Evolutionary conservation across 2,888 invertebrate genomes (phyloP).

Genomic region (Uloborus plumipes): DNA sequence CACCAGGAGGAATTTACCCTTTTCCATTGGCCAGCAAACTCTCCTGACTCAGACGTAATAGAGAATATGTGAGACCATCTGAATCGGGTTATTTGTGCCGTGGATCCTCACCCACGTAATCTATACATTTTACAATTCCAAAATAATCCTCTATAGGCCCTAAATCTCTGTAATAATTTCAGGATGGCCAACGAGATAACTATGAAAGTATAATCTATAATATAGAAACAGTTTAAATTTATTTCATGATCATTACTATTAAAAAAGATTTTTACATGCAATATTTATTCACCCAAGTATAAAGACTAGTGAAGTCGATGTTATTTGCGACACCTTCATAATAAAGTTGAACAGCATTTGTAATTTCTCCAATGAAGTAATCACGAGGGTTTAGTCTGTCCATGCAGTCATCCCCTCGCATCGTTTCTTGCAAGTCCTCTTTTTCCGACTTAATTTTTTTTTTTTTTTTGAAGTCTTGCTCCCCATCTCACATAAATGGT

Average conservation of each 20-base stretch:
- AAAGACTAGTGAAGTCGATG: conserved; percentile 67
- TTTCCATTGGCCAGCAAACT: too few species aligned
- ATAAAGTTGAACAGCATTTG: conserved; percentile 67
- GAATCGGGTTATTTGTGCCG: too few species aligned
- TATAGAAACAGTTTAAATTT: too few species aligned
- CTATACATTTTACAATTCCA: conserved; percentile 68
- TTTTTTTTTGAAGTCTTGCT: conserved; percentile 67
- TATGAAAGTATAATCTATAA: background rate
- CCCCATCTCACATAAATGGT: conserved; percentile 65
- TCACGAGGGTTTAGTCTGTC: conserved; percentile 66
- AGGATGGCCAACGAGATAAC: conserved; percentile 67
- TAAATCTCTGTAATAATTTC: conserved; percentile 62
- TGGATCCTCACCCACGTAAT: too few species aligned
- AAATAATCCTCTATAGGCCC: conserved; percentile 58
- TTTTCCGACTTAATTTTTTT: conserved; percentile 45
- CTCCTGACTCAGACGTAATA: too few species aligned
- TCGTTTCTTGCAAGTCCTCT: too few species aligned
- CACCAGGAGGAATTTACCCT: conserved; percentile 67
- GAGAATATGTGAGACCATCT: too few species aligned
- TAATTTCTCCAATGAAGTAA: conserved; percentile 68
- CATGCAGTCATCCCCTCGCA: conserved; percentile 26
- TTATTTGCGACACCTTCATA: conserved; percentile 65
- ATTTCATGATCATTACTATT: too few species aligned
- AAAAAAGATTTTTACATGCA: background rate
- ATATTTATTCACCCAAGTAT: conserved; percentile 68